Evolutionary conservation across 2,797 vertebrate genomes (phyloP).

Genomic region (Leucoraja ocellata): DNA sequence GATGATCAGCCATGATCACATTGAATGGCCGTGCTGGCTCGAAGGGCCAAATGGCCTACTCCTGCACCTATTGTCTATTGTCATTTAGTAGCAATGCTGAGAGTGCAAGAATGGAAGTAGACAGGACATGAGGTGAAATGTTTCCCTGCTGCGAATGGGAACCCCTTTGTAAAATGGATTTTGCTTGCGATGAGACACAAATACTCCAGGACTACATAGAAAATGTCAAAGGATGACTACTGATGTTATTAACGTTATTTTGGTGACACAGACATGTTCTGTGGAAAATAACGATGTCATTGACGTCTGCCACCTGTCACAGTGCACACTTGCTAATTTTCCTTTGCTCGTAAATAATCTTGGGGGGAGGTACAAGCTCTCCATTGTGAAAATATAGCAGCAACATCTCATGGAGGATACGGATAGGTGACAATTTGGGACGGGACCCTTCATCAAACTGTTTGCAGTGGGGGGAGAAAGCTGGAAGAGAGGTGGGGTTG

Average conservation of each 20-base stretch:
- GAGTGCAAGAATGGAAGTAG: no score
- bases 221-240: not conserved
- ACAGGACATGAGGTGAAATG: not conserved
- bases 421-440: no score
- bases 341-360: not conserved
- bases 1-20: no score
- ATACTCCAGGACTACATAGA: not conserved
- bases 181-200: not conserved
- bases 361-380: not conserved
- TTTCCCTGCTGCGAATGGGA: not conserved
- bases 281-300: not conserved
- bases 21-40: no score
- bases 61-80: no score
- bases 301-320: not conserved
- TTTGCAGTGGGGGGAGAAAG: no score
- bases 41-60: no score
- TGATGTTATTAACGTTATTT: not conserved
- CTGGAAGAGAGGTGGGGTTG: no score
- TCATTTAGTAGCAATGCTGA: not conserved
- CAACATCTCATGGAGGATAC: not conserved
- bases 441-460: no score
- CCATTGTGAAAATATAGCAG: not conserved
- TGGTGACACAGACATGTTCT: not conserved
- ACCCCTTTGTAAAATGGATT: not conserved
- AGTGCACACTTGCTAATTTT: not conserved